Evolutionary conservation across 2,797 vertebrate genomes (phyloP).

Genomic region (Chaetodon trifasciatus): DNA sequence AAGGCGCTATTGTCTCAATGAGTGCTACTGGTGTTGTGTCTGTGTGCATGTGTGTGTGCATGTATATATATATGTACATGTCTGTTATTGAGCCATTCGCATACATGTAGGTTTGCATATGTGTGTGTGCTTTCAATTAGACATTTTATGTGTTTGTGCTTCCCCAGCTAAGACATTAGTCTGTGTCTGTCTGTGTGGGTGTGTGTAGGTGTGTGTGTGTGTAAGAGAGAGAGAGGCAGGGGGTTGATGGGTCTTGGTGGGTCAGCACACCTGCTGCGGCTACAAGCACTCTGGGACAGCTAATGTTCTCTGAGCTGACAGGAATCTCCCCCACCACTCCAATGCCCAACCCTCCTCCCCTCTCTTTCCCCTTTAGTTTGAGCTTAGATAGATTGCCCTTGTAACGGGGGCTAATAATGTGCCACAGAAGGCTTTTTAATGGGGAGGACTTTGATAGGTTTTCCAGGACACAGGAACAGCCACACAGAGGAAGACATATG

Average conservation of each 20-base stretch:
- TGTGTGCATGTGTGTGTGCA: conserved; percentile 2
- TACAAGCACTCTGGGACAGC: conserved; percentile 88
- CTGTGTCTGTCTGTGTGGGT: conserved; percentile 27
- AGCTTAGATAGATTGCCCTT: conserved; percentile 86
- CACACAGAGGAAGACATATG: conserved; percentile 66
- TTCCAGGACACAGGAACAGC: conserved; percentile 70
- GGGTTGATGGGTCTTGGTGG: conserved; percentile 85
- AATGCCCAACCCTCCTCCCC: conserved; percentile 64
- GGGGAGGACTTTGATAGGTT: conserved; percentile 87
- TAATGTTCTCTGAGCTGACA: conserved; percentile 89
- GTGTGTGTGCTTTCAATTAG: conserved; percentile 13
- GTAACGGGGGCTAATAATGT: conserved; percentile 88
- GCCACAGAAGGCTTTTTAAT: conserved; percentile 86
- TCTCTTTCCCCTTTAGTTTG: conserved; percentile 76
- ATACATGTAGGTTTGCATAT: conserved; percentile 45
- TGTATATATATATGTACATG: background rate
- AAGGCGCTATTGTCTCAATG: conserved; percentile 43
- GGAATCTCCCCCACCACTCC: conserved; percentile 79
- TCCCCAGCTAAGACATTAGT: conserved; percentile 45
- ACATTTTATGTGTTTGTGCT: conserved; percentile 47
- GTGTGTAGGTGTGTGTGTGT: conserved; percentile 37
- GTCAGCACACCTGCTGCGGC: conserved; percentile 89
- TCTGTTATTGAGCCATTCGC: conserved; percentile 43
- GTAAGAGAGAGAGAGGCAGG: conserved; percentile 56
- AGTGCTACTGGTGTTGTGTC: conserved; percentile 25